Conservation (phyloP, 1,140 invertebrate genomes). For the Cotesia vestalis region DNA sequence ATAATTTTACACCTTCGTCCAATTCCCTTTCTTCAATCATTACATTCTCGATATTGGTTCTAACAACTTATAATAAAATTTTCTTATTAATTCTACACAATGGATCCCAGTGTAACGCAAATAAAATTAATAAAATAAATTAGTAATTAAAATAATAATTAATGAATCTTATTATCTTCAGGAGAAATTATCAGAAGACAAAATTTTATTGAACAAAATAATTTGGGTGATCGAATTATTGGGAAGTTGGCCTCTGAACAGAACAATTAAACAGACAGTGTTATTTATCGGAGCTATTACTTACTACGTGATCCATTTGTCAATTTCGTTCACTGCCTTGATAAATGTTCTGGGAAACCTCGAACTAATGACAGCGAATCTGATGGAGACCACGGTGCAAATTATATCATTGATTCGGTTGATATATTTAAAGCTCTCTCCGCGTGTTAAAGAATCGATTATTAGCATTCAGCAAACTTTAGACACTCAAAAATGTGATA, state of each 20-base stretch:
- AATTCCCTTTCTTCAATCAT: no score
- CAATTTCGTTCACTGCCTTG: constrained; percentile 6
- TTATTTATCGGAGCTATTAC: background rate
- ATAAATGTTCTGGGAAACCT: constrained; percentile 10
- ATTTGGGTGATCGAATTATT: background rate
- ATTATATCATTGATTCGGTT: background rate
- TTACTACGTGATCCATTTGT: background rate
- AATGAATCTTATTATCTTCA: no score
- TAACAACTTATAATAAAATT: no score
- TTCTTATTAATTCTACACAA: no score
- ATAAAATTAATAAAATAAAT: no score
- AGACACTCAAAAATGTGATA: background rate
- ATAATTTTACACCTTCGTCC: no score
- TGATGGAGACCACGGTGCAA: background rate
- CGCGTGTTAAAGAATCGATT: no score
- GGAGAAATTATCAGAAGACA: no score
- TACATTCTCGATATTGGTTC: no score
- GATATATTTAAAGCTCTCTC: background rate
- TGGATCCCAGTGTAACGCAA: no score
- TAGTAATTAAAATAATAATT: no score
- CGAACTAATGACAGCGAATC: constrained; percentile 9
- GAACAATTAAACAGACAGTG: background rate
- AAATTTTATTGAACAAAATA: background rate
- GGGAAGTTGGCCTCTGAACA: constrained; percentile 24
- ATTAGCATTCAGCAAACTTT: background rate